A percentile compares a stretch with the other conserved stretches of the same genome.
These are phyloP conservation scores for Rhyacophila brunnea DNA, from an alignment of 1,140 invertebrate species.

Conservation along the genomic window DNA sequence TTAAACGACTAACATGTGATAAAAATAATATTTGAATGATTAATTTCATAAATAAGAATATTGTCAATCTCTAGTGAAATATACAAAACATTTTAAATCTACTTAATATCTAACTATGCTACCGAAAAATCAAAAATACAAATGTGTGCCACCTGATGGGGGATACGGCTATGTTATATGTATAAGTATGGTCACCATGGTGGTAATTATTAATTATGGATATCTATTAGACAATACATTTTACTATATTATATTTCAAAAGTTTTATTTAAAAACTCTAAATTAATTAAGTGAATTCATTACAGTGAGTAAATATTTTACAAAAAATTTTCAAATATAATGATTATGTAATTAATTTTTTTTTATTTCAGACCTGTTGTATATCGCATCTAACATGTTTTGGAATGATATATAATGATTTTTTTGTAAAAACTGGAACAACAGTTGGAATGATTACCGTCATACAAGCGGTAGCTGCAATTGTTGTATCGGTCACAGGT, in stretches of 20 bases:
- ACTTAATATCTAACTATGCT: no score
- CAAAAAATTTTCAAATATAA: constrained; percentile 15
- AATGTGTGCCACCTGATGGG: constrained; percentile 56
- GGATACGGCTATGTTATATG: constrained; percentile 64
- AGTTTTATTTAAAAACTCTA: no score
- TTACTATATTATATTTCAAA: no score
- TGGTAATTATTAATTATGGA: constrained; percentile 55
- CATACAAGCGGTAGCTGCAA: constrained; percentile 47
- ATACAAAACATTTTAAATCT: no score
- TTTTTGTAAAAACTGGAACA: constrained; percentile 57
- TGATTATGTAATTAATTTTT: constrained; percentile 9
- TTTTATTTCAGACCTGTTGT: constrained; percentile 49
- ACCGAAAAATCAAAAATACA: not conserved
- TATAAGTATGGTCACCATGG: constrained; percentile 56
- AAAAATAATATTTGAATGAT: no score
- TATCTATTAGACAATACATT: no score
- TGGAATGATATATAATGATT: constrained; percentile 64
- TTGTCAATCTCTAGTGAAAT: no score
- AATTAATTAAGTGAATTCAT: no score
- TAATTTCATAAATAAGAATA: no score
- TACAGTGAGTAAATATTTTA: no score
- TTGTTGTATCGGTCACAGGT: constrained; percentile 49
- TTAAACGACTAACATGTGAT: no score
- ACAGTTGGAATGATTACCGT: constrained; percentile 58
- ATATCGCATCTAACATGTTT: constrained; percentile 61